Evolutionary conservation across 2,888 invertebrate species (phyloP), one percentile per base, ranked within the genome.

Genomic region (Apoderus coryli): DNA sequence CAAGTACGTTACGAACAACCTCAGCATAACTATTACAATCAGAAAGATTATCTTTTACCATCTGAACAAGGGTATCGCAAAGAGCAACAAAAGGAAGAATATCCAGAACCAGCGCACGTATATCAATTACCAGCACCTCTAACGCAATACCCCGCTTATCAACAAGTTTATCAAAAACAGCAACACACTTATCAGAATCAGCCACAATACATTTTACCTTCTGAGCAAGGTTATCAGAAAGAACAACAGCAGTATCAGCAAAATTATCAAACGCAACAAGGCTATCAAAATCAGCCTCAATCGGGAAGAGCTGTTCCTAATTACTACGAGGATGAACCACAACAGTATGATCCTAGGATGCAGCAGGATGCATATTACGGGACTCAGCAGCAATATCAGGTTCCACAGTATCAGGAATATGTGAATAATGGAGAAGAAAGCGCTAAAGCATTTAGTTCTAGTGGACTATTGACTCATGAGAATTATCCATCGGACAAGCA

Each of bases 401-500:
- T 25, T n/a, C 22, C 33, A 14, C 34, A 34, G 6, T 22, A 32
- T 22, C 19, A 22, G 2, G 14, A 26, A 6, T 27, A 34, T 6
- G 13, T 22, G 10, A 15, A 29, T 7, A 25, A 14, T 5, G 33
- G 33, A 3, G 25, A 33, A 25, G 23, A 19, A n/a, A 19, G 19
- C 19, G 19, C 19, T 19, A 19, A n/a, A 19, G 7, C 19, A 19
- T 19, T 7, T 19, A 19, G 19, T 19, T 19, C 27, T n/a, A 29
- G 36, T 13, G 39, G 39, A 9, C 43, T 65, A 13, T 46, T 60
- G 2, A 59, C 67, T 2, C 57, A 63, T 11, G 69, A 69, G 48
- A 70, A 69, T 41, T 70, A 68, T 44, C 69, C 70, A 1, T 64
- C 62, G 39, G 60, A 64, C 36, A 61, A 63, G 26, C 69, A 71